A percentile compares a stretch with the other conserved stretches of the same genome.
Evolutionary conservation across 2,888 invertebrate species (phyloP).

Genomic region (Lepidochrysops patricia): DNA sequence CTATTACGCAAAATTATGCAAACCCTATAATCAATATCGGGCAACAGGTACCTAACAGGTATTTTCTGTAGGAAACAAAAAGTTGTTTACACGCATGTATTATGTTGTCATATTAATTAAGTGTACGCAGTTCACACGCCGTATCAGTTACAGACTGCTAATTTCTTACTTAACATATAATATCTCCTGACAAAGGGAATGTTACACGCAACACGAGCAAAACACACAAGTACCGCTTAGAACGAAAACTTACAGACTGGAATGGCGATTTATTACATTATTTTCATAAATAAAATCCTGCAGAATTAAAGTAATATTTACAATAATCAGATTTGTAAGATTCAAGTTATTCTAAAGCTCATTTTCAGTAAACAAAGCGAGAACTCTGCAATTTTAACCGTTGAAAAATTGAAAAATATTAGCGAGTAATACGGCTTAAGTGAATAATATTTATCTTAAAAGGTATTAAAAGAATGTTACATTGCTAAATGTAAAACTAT

Average conservation of each 20-base stretch:
- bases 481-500: too few species aligned
- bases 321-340: too few species aligned
- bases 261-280: too few species aligned
- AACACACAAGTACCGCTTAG: neutral
- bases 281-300: too few species aligned
- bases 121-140: slow-evolving; percentile 24
- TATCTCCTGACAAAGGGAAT: slow-evolving; percentile 19
- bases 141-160: slow-evolving; percentile 23
- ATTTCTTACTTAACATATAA: slow-evolving; percentile 22
- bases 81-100: slow-evolving; percentile 7
- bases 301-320: too few species aligned
- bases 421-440: too few species aligned
- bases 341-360: too few species aligned
- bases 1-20: neutral
- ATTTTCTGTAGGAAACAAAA: slow-evolving; percentile 3
- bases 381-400: too few species aligned
- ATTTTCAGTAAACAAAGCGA: too few species aligned
- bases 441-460: too few species aligned
- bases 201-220: slow-evolving; percentile 19
- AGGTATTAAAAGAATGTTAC: too few species aligned
- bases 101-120: slow-evolving; percentile 17
- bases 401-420: too few species aligned
- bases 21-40: neutral
- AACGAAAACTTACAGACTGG: neutral
- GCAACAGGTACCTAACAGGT: neutral